phyloP scores from a whole-genome alignment of 2,888 invertebrate species.

The Lydus trimaculatus region DNA sequence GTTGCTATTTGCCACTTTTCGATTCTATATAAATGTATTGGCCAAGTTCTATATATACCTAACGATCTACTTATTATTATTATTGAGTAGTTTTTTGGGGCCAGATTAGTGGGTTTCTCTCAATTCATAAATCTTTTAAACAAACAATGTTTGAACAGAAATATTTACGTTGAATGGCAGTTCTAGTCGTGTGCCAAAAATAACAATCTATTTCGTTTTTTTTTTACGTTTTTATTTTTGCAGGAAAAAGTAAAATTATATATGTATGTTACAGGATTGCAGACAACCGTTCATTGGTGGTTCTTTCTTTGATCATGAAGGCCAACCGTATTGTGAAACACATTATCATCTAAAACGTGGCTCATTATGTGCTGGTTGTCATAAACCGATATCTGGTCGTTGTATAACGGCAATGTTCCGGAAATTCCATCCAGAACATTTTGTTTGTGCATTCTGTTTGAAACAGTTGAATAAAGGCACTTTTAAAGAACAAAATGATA shows the following conservation, averaged over 20 bases:
- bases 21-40: no score
- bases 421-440: constrained; percentile 99
- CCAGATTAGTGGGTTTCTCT: constrained; percentile 10
- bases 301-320: constrained; percentile 98
- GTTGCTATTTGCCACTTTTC: constrained; percentile 1
- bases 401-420: constrained; percentile 99
- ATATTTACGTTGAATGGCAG: neutral
- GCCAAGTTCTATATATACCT: constrained; percentile 6
- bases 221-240: no score
- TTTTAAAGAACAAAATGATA: constrained; percentile 98
- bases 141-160: neutral
- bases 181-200: constrained; percentile 1
- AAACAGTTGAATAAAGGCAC: constrained; percentile 98
- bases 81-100: constrained; percentile 15
- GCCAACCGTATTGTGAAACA: constrained; percentile 97
- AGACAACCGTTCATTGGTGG: constrained; percentile 96
- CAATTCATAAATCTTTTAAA: neutral
- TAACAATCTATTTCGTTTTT: neutral
- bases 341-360: constrained; percentile 98
- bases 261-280: constrained; percentile 80
- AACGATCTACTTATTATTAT: constrained; percentile 19
- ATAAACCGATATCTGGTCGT: constrained; percentile 95
- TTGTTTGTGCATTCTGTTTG: constrained; percentile 99
- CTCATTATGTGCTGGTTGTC: constrained; percentile 96
- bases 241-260: neutral